These are phyloP conservation scores for Himantopus leucocephalus DNA, from an alignment of 2,113 vertebrate species.

Conservation along the genomic window DNA sequence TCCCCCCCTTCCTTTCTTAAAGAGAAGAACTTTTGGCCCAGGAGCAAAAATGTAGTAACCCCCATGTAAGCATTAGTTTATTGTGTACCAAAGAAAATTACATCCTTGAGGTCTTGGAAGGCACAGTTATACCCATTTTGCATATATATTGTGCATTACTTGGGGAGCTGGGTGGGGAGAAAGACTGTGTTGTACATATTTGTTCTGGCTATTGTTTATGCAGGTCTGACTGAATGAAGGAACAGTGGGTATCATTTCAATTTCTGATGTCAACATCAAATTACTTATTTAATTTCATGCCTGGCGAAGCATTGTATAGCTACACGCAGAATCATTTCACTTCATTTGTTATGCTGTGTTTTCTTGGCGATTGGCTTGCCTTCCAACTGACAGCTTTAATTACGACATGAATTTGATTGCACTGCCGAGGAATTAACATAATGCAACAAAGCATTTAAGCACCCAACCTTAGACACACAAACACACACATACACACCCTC, in stretches of 20 bases:
- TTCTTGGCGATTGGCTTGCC: slow-evolving; percentile 86
- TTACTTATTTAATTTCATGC: slow-evolving; percentile 99
- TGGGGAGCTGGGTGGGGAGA: slow-evolving; percentile 71
- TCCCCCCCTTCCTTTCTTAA: background rate
- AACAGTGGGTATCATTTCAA: slow-evolving; percentile 96
- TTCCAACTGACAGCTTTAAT: slow-evolving; percentile 98
- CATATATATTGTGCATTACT: slow-evolving; percentile 83
- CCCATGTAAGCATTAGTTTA: slow-evolving; percentile 43
- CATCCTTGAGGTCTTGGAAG: slow-evolving; percentile 72
- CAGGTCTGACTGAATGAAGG: slow-evolving; percentile 82
- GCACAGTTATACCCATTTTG: slow-evolving; percentile 72
- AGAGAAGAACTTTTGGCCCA: slow-evolving; percentile 46
- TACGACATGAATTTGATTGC: slow-evolving; percentile 93
- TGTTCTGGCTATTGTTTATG: slow-evolving; percentile 82
- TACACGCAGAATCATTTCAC: slow-evolving; percentile 92
- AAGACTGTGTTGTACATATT: slow-evolving; percentile 75
- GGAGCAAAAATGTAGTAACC: slow-evolving; percentile 34
- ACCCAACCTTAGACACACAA: slow-evolving; percentile 71
- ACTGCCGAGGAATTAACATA: slow-evolving; percentile 86
- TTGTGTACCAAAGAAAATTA: slow-evolving; percentile 76
- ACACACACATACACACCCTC: slow-evolving; percentile 26
- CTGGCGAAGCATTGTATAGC: slow-evolving; percentile 94
- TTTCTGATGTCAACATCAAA: slow-evolving; percentile 98
- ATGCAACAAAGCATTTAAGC: slow-evolving; percentile 84
- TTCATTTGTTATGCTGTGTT: slow-evolving; percentile 93